Evolutionary conservation across 2,888 invertebrate genomes (phyloP).

Genomic region (Hemicrepidius hirtus): DNA sequence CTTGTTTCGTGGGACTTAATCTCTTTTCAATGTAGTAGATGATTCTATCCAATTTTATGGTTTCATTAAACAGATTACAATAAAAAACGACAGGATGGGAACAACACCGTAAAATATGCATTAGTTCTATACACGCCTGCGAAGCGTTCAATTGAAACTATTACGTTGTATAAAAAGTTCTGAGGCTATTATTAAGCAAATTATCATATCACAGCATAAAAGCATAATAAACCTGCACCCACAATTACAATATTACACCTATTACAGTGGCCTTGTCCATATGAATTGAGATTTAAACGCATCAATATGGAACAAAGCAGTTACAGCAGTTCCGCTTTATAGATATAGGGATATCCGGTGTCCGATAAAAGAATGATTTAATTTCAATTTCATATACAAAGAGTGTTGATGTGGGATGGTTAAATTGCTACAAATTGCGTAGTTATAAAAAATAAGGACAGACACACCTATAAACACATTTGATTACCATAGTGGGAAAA

Average conservation of each 20-base stretch:
- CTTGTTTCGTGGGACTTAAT: constrained; percentile 4
- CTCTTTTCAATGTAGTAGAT: constrained; percentile 11
- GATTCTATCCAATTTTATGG: constrained; percentile 25
- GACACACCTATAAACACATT: constrained; percentile 41
- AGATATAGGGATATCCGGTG: constrained; percentile 68
- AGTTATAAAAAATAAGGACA: constrained; percentile 39
- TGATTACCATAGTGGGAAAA: constrained; percentile 36
- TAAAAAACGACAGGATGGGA: constrained; percentile 41
- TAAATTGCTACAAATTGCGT: constrained; percentile 59
- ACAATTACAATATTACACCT: constrained; percentile 66
- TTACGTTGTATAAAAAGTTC: constrained; percentile 43
- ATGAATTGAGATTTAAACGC: constrained; percentile 64
- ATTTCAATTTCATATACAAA: constrained; percentile 67
- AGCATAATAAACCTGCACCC: constrained; percentile 64
- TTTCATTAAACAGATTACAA: constrained; percentile 40
- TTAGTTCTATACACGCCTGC: constrained; percentile 44
- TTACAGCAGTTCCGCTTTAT: constrained; percentile 65
- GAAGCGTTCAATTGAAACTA: constrained; percentile 51
- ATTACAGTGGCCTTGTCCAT: constrained; percentile 66
- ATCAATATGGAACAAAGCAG: constrained; percentile 68
- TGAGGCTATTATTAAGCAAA: constrained; percentile 64
- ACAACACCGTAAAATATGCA: constrained; percentile 47
- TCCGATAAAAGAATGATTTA: constrained; percentile 67
- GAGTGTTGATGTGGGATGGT: constrained; percentile 62
- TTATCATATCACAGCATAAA: constrained; percentile 68